Base-by-base conservation (phyloP, 2,113 vertebrate species). In the Cyprinodon variegatus region DNA sequence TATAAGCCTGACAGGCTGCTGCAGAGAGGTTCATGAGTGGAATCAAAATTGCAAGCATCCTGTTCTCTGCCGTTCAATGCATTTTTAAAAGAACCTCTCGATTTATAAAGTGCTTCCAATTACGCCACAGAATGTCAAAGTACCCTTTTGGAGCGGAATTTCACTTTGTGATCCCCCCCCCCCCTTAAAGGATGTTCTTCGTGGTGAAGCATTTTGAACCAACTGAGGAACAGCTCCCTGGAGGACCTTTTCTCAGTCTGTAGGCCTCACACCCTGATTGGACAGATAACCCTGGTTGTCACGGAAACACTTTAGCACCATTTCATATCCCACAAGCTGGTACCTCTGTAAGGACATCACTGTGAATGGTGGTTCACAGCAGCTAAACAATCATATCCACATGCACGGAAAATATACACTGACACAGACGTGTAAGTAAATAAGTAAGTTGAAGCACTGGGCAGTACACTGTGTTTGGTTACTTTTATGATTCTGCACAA, bases 201-300 rank as follows among this genome's bases (percentile, higher is more conserved):
- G 76, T 85, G 89, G 87, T 79, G 79, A 84, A 84, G 87, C 90
- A 88, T n/a, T 90, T 84, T 69, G 20, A 81, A 85, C 88, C 79
- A 22, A 74, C 65, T 89, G 88, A 86, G 88, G 90, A 92, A 91
- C 89, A 59, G 85, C 84, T 87, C 90, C 93, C 92, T 84, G 17
- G 87, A 93, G 90, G 91, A 92, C 88, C 86, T 89, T 92, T 90
- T 92, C 86, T 93, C 91, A 93, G 89, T 93, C 91, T 90, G 80
- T 72, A 86, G 90, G 70, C 78, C 76, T 78, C 48, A n/a, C 61
- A 20, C 61, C 62, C 81, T 72, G 84, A 91, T 91, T 91, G 91
- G 91, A 91, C 78, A 66, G 81, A 68, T 81, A 81, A 76, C 73
- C 68, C 72, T 61, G 90, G 91, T 94, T 88, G 91, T 93, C 93